Conservation (phyloP, 1,140 invertebrate genomes). For the Drosophila yakuba region DNA sequence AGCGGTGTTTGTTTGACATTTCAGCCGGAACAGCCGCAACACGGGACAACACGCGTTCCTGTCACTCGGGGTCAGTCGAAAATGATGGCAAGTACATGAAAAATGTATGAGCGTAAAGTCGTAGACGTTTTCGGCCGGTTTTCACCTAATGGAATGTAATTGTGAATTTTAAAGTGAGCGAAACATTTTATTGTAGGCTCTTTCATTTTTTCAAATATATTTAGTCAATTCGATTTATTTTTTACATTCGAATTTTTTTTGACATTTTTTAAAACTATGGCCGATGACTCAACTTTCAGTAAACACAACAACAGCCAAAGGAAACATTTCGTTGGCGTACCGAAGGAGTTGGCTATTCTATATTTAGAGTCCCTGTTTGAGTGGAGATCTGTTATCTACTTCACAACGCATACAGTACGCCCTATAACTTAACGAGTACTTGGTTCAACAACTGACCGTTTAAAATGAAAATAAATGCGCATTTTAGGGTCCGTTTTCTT, state of each 20-base stretch:
- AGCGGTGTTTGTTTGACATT: slow-evolving; percentile 73
- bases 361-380: no score
- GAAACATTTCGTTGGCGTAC: no score
- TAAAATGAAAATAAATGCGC: background rate
- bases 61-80: slow-evolving; percentile 52
- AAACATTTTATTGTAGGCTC: background rate
- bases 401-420: no score
- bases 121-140: slow-evolving; percentile 15
- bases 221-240: no score
- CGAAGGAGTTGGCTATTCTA: no score
- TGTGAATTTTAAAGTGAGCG: slow-evolving; percentile 57
- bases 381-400: no score
- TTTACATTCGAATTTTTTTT: no score
- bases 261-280: no score
- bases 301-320: no score
- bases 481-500: slow-evolving; percentile 3
- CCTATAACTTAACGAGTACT: no score
- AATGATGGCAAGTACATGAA: slow-evolving; percentile 63
- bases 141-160: slow-evolving; percentile 75
- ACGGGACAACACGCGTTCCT: slow-evolving; percentile 64
- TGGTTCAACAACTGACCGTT: background rate
- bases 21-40: slow-evolving; percentile 67
- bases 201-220: no score
- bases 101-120: slow-evolving; percentile 51
- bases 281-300: no score